Percentiles rank a stretch among this genome's conserved stretches.
Evolutionary conservation across 2,888 invertebrate species (phyloP).

Genomic region (Amaurobius ferox): DNA sequence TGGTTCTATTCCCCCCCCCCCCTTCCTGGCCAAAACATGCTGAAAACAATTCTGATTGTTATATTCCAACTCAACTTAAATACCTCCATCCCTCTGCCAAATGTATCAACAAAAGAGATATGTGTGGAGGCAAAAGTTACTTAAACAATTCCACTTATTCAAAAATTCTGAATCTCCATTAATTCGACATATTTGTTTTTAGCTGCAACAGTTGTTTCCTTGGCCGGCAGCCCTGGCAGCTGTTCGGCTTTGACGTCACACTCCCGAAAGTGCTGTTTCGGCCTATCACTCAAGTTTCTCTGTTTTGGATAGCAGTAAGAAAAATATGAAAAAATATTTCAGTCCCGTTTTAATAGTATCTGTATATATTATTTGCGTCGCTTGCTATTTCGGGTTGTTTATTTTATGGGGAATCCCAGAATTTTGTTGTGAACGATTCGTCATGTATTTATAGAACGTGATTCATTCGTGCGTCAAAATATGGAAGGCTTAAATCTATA

Average conservation of each 20-base stretch:
- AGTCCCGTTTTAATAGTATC: too few species aligned
- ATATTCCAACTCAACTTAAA: too few species aligned
- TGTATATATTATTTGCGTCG: too few species aligned
- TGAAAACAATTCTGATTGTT: too few species aligned
- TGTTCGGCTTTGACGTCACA: conserved; percentile 24
- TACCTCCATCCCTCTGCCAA: too few species aligned
- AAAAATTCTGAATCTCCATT: conserved; percentile 26
- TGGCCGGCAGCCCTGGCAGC: conserved; percentile 43
- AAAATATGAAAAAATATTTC: conserved; percentile 10
- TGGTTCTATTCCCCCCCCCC: too few species aligned
- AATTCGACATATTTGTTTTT: conserved; percentile 21
- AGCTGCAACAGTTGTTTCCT: conserved; percentile 45
- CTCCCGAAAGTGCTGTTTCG: not conserved
- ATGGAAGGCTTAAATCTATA: too few species aligned
- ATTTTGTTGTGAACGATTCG: too few species aligned
- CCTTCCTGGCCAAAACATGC: too few species aligned
- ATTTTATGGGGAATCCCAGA: not conserved
- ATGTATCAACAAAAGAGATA: too few species aligned
- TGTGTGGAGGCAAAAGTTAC: not conserved
- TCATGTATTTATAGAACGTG: too few species aligned
- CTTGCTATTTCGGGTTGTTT: not conserved
- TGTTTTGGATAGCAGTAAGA: not conserved
- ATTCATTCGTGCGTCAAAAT: too few species aligned
- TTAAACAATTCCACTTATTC: conserved; percentile 43
- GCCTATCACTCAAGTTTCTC: not conserved